phyloP scores from a whole-genome alignment of 2,113 vertebrate species.

The Chelonoidis abingdonii region DNA sequence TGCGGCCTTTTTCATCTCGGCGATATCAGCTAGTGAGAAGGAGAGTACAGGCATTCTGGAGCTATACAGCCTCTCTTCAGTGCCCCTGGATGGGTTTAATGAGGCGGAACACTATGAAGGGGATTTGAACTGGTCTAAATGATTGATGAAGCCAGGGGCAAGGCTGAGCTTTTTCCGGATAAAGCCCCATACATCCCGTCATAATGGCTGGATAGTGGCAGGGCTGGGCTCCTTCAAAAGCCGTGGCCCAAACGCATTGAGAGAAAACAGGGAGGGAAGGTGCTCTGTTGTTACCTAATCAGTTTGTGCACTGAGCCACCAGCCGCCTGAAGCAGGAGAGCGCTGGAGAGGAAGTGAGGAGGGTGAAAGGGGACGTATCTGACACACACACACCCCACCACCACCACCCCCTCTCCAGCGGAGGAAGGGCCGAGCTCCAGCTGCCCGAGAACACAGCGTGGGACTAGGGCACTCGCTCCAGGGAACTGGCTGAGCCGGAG shows the following conservation, averaged over 20 bases:
- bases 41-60: conserved; percentile 79
- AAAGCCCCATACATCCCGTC: conserved; percentile 93
- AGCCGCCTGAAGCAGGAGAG: conserved; percentile 88
- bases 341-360: conserved; percentile 82
- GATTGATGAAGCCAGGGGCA: conserved; percentile 99
- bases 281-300: conserved; percentile 99
- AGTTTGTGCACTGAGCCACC: conserved; percentile 93
- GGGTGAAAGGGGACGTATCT: conserved; percentile 81
- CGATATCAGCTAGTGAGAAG: conserved; percentile 27
- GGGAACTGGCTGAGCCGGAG: conserved; percentile 12
- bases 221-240: conserved; percentile 92
- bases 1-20: not conserved
- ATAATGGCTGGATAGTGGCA: conserved; percentile 94
- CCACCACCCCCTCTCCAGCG: not conserved
- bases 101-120: conserved; percentile 90
- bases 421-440: not conserved
- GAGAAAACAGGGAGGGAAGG: conserved; percentile 88
- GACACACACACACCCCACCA: conserved; percentile 22
- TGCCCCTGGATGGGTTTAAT: conserved; percentile 90
- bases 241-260: conserved; percentile 83
- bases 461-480: conserved; percentile 31
- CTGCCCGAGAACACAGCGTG: conserved; percentile 31
- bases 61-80: conserved; percentile 75
- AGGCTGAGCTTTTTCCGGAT: conserved; percentile 92
- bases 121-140: conserved; percentile 92